Base-by-base conservation (phyloP, 2,888 invertebrate genomes). In the Hermaeophaga mercurialis region DNA sequence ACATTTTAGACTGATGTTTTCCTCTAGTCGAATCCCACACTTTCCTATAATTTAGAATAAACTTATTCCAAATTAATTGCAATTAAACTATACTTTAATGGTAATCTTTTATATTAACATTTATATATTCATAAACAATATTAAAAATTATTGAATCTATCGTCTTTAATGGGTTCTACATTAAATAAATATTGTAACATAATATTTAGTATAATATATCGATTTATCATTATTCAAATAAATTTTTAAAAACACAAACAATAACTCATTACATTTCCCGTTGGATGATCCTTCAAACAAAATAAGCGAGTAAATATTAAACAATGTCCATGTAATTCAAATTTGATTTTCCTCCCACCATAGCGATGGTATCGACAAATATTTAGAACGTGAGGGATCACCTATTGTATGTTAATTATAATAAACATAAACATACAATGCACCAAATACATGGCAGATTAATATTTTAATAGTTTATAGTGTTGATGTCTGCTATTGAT, bases 321-420 rank as follows among this genome's bases (percentile, higher is more conserved):
- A 46, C 46, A 38, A 38, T 46, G 46, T 17, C 24, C 24, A 24
- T 54, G 39, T 56, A 36, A 58, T 58, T 58, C 39, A 18, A 46
- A 47, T 58, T 31, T 54, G 36, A 50, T 58, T 48, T 36, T 53
- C 52, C 53, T 54, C 41, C 59, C 18, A 56, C 54, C 22, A 34
- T 14, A 53, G 38, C 33, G 52, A 52, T 54, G 41, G 19, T 52
- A 62, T 53, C 55, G 50, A 56, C 55, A 57, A 62, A 62, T 57
- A 57, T 53, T 56, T 43, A 41, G 31, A 47, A 49, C 44, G 39
- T 49, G 41, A 48, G 31, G 24, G 55, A 60, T 62, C 41, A 56
- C 54, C 54, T 59, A 62, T 62, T 62, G 59, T 62, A 59, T 58
- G 56, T 36, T 59, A 59, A 62, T 62, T 54, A 43, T 47, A 39